Evolutionary conservation across 2,113 vertebrate species (phyloP).

Genomic region (Zosterops borbonicus): DNA sequence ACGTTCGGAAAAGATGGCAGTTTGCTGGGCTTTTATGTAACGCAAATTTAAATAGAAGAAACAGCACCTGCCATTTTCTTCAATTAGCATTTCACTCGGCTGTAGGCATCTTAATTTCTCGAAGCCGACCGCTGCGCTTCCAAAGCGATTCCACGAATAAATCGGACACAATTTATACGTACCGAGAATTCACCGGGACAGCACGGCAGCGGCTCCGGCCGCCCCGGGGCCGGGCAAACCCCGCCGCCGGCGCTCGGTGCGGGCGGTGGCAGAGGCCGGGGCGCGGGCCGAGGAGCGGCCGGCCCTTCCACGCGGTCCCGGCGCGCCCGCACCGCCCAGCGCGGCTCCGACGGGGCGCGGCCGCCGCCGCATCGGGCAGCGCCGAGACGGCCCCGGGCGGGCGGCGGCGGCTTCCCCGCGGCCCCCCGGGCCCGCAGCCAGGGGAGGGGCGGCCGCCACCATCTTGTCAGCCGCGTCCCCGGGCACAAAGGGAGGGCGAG

Average conservation of each 20-base stretch:
- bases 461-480: no score
- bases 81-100: neutral
- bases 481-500: no score
- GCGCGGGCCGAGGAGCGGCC: neutral
- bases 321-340: neutral
- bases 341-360: neutral
- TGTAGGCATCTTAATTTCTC: neutral
- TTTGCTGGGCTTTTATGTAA: slow-evolving; percentile 25
- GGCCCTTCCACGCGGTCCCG: neutral
- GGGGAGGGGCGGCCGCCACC: no score
- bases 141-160: neutral
- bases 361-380: no score
- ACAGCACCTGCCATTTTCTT: neutral
- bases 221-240: neutral
- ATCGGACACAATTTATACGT: accelerated
- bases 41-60: neutral
- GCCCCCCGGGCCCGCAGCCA: no score
- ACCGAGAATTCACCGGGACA: neutral
- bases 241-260: neutral
- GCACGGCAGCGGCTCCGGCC: accelerated
- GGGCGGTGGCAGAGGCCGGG: neutral
- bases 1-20: slow-evolving; percentile 11
- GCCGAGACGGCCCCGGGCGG: no score
- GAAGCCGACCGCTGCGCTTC: neutral
- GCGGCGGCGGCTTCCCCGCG: no score